Conservation (phyloP, 1,140 invertebrate genomes). For the Polyergus mexicanus region DNA sequence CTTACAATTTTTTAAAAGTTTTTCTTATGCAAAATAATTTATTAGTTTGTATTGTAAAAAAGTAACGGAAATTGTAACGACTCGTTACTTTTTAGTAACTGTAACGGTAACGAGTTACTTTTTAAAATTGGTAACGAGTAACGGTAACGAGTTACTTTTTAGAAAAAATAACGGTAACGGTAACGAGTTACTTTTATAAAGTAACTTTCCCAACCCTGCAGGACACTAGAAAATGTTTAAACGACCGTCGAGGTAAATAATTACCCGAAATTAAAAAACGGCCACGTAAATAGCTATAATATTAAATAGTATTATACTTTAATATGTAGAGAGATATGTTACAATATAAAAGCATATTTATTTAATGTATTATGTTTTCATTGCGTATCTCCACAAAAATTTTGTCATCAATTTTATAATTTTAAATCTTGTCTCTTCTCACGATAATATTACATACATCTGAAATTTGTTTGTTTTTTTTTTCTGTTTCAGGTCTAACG, state of each 20-base stretch:
- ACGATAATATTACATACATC: neutral
- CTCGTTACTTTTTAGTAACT: no score
- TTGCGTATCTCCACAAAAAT: neutral
- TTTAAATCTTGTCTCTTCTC: neutral
- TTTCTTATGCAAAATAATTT: no score
- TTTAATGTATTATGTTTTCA: neutral
- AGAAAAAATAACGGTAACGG: no score
- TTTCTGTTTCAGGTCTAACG: slow-evolving; percentile 37
- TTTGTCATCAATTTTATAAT: neutral
- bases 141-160: no score
- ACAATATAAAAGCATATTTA: neutral
- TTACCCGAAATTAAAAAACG: neutral
- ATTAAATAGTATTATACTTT: neutral
- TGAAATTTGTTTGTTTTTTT: neutral
- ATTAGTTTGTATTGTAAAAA: no score
- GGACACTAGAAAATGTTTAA: slow-evolving; percentile 12
- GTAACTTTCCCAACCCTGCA: no score
- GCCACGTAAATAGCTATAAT: neutral
- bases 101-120: no score
- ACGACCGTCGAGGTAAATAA: neutral
- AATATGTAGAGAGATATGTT: no score
- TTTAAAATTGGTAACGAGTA: no score
- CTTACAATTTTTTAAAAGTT: no score
- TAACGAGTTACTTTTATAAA: no score
- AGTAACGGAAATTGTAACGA: no score